These are phyloP conservation scores for Chrysolina americana DNA, from an alignment of 2,888 invertebrate genomes.

Conservation along the genomic window DNA sequence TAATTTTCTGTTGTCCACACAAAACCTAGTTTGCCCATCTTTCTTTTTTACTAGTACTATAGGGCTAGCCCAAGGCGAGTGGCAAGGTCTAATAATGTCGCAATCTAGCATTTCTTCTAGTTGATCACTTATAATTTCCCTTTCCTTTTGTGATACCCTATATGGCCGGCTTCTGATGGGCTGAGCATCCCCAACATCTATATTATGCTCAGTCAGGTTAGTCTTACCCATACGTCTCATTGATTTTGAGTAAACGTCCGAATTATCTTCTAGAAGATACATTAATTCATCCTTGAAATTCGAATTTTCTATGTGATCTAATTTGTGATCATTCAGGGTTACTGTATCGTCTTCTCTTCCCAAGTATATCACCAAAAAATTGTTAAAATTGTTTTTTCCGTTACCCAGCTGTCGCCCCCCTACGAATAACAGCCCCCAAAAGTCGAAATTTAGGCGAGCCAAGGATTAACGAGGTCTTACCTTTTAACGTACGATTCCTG, in stretches of 20 bases:
- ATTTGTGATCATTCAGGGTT: slow-evolving; percentile 18
- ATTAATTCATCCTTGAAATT: slow-evolving; percentile 11
- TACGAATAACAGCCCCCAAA: too few relatives aligned
- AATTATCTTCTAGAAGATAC: too few relatives aligned
- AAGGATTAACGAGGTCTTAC: too few relatives aligned
- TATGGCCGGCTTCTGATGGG: slow-evolving; percentile 47
- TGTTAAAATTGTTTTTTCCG: too few relatives aligned
- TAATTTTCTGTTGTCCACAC: slow-evolving; percentile 47
- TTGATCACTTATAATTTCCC: slow-evolving; percentile 43
- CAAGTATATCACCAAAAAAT: too few relatives aligned
- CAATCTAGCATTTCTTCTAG: slow-evolving; percentile 46
- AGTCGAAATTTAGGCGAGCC: too few relatives aligned
- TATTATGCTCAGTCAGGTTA: slow-evolving; percentile 44
- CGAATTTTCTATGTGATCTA: slow-evolving; percentile 19
- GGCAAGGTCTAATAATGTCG: slow-evolving; percentile 43
- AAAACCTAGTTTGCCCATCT: slow-evolving; percentile 43
- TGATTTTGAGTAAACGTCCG: slow-evolving; percentile 42
- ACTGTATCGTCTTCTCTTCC: slow-evolving; percentile 12
- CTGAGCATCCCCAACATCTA: slow-evolving; percentile 40
- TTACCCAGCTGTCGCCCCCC: too few relatives aligned
- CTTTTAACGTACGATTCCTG: too few relatives aligned
- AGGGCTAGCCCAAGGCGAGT: slow-evolving; percentile 35
- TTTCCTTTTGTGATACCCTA: slow-evolving; percentile 48
- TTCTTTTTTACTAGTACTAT: slow-evolving; percentile 46
- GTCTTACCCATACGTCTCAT: slow-evolving; percentile 43